These are phyloP conservation scores for Drosophila merina DNA, from an alignment of 2,888 invertebrate genomes.

Conservation along the genomic window DNA sequence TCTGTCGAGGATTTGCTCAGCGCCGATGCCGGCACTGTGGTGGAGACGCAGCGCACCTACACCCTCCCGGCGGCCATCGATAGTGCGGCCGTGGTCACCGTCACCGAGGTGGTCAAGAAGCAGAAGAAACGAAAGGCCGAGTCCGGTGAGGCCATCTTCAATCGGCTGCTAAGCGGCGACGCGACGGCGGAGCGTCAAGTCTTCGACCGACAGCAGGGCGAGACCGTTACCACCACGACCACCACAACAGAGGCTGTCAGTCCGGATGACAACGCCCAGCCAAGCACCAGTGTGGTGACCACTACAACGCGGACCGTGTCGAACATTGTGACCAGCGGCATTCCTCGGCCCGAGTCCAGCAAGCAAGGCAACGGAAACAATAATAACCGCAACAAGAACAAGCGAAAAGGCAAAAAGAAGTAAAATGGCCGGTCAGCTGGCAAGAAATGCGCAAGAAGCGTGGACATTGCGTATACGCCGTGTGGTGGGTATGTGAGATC, in stretches of 20 bases:
- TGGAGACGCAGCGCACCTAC: slow-evolving; percentile 66
- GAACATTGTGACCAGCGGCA: slow-evolving; percentile 82
- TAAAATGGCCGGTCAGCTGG: slow-evolving; percentile 39
- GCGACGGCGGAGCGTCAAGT: slow-evolving; percentile 69
- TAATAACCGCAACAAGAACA: slow-evolving; percentile 70
- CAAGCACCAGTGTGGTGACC: slow-evolving; percentile 76
- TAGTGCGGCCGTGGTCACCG: slow-evolving; percentile 60
- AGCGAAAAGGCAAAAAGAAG: slow-evolving; percentile 78
- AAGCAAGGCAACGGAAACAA: slow-evolving; percentile 37
- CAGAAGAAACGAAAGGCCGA: slow-evolving; percentile 52
- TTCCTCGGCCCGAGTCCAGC: slow-evolving; percentile 69
- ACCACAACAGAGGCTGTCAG: slow-evolving; percentile 74
- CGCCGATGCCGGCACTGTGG: slow-evolving; percentile 64
- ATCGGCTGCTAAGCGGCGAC: slow-evolving; percentile 73
- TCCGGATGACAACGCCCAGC: slow-evolving; percentile 43
- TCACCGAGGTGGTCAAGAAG: slow-evolving; percentile 69
- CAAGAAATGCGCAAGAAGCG: slow-evolving; percentile 4
- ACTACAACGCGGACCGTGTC: slow-evolving; percentile 82
- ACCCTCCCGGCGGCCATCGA: slow-evolving; percentile 60
- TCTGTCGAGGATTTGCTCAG: slow-evolving; percentile 78
- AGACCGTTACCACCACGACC: slow-evolving; percentile 78
- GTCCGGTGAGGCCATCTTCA: slow-evolving; percentile 77
- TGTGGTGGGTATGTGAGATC: slow-evolving; percentile 49
- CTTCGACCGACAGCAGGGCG: slow-evolving; percentile 77
- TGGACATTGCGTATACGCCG: slow-evolving; percentile 60